These are phyloP conservation scores for Apostichopus californicus DNA, from an alignment of 35 echinoderm and acorn worm species.

Conservation along the genomic window DNA sequence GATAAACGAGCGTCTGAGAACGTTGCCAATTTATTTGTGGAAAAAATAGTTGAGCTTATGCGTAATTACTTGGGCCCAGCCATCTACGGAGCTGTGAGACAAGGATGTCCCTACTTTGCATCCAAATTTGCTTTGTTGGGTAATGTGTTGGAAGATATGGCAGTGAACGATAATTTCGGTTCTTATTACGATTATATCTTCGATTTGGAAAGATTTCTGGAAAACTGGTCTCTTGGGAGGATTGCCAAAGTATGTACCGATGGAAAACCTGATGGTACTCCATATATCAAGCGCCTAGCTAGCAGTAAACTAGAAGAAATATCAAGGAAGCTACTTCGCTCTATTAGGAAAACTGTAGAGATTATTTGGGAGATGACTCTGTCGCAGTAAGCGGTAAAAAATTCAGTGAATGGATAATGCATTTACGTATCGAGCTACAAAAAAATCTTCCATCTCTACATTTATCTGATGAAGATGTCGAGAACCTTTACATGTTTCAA, in stretches of 20 bases:
- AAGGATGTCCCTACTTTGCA: not conserved
- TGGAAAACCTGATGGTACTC: no score
- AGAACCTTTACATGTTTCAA: not conserved
- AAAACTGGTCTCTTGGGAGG: not conserved
- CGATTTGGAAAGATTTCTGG: not conserved
- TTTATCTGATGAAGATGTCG: not conserved
- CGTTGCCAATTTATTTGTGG: not conserved
- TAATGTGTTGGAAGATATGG: constrained; percentile 30
- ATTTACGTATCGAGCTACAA: not conserved
- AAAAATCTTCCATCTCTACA: not conserved
- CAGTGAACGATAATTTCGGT: not conserved
- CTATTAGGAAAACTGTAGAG: not conserved
- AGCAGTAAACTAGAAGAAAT: not conserved
- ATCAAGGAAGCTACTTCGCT: not conserved
- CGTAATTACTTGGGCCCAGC: not conserved
- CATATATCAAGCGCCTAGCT: not conserved
- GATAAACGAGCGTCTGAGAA: constrained; percentile 9
- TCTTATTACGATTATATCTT: constrained; percentile 9
- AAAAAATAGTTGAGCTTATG: not conserved
- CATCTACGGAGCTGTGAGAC: not conserved
- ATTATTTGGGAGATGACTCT: not conserved
- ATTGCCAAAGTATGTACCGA: not conserved
- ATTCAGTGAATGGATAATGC: not conserved
- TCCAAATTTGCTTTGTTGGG: constrained; percentile 11
- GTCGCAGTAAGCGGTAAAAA: not conserved